These are phyloP conservation scores for Matsumurasca onukii DNA, from an alignment of 1,140 invertebrate genomes.

Conservation along the genomic window DNA sequence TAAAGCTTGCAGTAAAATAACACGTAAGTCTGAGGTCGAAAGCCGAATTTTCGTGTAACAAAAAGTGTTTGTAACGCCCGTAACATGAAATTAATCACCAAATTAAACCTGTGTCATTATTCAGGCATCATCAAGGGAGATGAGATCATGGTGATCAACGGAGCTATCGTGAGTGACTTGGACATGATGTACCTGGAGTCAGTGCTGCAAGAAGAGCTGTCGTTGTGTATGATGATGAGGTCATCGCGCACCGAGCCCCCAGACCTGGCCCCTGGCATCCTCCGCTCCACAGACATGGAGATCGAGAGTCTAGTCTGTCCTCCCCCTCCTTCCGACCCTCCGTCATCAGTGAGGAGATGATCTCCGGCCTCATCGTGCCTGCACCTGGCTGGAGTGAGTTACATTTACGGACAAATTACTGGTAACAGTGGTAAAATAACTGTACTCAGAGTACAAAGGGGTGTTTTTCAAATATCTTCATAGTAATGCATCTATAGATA, in stretches of 20 bases:
- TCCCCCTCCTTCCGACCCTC: conserved; percentile 89
- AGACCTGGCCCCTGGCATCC: conserved; percentile 72
- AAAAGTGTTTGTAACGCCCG: too few species aligned
- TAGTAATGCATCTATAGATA: too few species aligned
- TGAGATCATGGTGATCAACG: conserved; percentile 98
- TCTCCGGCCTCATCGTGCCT: conserved; percentile 92
- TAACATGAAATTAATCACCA: too few species aligned
- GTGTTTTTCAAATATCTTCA: too few species aligned
- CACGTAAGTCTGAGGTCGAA: too few species aligned
- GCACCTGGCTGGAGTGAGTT: conserved; percentile 88
- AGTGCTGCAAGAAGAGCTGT: conserved; percentile 91
- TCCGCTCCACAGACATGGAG: conserved; percentile 86
- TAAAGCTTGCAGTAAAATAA: too few species aligned
- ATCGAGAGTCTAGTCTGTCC: conserved; percentile 95
- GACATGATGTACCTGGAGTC: conserved; percentile 99
- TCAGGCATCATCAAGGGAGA: conserved; percentile 96
- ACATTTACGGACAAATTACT: too few species aligned
- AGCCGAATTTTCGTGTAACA: too few species aligned
- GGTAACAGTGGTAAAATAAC: too few species aligned
- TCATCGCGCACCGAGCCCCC: conserved; percentile 94
- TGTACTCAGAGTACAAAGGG: too few species aligned
- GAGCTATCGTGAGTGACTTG: conserved; percentile 94
- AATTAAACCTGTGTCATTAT: too few species aligned
- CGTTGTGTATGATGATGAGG: conserved; percentile 96
- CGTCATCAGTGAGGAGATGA: conserved; percentile 95